A percentile compares a stretch with the other conserved stretches of the same genome.
Conservation (phyloP, 2,888 invertebrate genomes). For the Phasia obesa region DNA sequence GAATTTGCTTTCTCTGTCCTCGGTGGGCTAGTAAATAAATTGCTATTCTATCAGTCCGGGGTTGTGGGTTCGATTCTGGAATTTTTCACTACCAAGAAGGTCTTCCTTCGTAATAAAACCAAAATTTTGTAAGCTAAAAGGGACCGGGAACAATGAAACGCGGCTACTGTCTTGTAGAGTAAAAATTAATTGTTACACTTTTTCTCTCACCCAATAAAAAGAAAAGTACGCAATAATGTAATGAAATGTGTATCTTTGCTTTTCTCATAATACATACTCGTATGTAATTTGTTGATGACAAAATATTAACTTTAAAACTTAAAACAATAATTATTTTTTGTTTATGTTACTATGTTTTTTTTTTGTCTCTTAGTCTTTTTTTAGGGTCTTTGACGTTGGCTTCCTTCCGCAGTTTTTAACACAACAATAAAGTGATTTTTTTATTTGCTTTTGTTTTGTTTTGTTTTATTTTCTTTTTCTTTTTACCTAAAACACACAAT, state of each 20-base stretch:
- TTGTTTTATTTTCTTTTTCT: constrained; percentile 20
- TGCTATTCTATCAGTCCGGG: too few species aligned
- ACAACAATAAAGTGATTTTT: constrained; percentile 27
- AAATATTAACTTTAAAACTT: constrained; percentile 67
- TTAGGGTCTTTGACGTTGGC: constrained; percentile 60
- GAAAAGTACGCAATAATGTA: background rate
- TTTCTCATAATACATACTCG: constrained; percentile 38
- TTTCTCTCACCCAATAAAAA: constrained; percentile 9
- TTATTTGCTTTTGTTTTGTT: constrained; percentile 2
- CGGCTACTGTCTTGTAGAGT: too few species aligned
- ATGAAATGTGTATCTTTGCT: constrained; percentile 19
- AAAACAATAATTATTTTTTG: constrained; percentile 50
- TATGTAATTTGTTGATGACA: constrained; percentile 62
- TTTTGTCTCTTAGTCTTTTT: constrained; percentile 10
- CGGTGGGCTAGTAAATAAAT: too few species aligned
- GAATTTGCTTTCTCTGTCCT: too few species aligned
- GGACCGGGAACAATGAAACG: too few species aligned
- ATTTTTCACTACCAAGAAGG: too few species aligned
- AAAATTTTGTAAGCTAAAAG: too few species aligned
- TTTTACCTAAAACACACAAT: constrained; percentile 65
- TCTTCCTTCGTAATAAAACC: too few species aligned
- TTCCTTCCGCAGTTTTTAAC: constrained; percentile 63
- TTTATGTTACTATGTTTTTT: constrained; percentile 31
- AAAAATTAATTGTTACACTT: too few species aligned
- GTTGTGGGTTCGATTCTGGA: too few species aligned